These are phyloP conservation scores for Boloria selene DNA, from an alignment of 2,888 invertebrate species.

Conservation along the genomic window DNA sequence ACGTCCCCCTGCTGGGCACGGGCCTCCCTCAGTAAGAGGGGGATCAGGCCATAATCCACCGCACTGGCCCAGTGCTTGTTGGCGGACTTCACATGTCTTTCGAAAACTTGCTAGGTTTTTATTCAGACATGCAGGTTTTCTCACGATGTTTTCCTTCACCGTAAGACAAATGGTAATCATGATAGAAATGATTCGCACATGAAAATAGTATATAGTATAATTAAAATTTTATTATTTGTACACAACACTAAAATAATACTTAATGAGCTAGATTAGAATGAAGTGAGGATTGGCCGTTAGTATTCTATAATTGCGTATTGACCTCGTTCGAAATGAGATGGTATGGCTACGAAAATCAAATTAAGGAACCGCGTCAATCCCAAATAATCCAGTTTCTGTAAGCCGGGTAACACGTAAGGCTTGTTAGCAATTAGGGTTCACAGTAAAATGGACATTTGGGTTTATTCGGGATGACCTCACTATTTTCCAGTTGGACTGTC, in stretches of 20 bases:
- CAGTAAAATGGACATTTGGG: slow-evolving; percentile 28
- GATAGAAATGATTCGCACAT: too few relatives aligned
- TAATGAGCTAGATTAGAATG: not conserved
- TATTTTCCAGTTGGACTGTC: slow-evolving; percentile 42
- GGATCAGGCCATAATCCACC: too few relatives aligned
- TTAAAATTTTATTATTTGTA: too few relatives aligned
- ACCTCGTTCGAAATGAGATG: slow-evolving; percentile 47
- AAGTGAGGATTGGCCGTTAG: not conserved
- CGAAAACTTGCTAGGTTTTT: too few relatives aligned
- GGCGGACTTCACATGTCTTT: too few relatives aligned
- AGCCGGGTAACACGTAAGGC: slow-evolving; percentile 27
- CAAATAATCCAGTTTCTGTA: slow-evolving; percentile 27
- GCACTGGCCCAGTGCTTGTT: too few relatives aligned
- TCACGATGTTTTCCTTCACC: too few relatives aligned
- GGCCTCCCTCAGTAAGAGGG: too few relatives aligned
- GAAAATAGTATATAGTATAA: too few relatives aligned
- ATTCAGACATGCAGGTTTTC: too few relatives aligned
- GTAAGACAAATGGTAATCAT: too few relatives aligned
- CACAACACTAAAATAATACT: not conserved
- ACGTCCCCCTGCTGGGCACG: too few relatives aligned
- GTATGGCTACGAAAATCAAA: slow-evolving; percentile 46
- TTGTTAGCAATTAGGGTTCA: slow-evolving; percentile 24
- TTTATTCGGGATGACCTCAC: slow-evolving; percentile 28
- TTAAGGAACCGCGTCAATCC: slow-evolving; percentile 43
- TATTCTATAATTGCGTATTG: slow-evolving; percentile 41